A percentile compares a stretch with the other conserved stretches of the same genome.
Conservation (phyloP, 1,140 invertebrate species). For the Parasteatoda tepidariorum region DNA sequence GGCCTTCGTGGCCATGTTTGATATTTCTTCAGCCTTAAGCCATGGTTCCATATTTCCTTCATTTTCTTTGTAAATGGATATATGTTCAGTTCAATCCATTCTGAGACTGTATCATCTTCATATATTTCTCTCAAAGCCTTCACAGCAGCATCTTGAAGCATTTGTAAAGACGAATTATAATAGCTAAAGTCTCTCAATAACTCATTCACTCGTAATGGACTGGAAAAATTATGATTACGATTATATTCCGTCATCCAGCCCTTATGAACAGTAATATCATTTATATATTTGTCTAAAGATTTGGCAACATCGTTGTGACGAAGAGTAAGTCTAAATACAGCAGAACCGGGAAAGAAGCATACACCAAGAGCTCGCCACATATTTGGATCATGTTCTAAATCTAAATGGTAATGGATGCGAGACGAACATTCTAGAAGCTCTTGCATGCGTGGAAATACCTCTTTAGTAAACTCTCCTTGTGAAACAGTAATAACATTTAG, state of each 20-base stretch:
- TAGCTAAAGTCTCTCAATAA: conserved; percentile 75
- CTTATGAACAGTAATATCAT: conserved; percentile 66
- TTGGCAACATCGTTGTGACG: conserved; percentile 71
- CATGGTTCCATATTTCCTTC: conserved; percentile 71
- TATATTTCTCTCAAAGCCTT: conserved; percentile 77
- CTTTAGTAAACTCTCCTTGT: conserved; percentile 74
- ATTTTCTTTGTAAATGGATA: conserved; percentile 72
- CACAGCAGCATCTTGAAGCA: conserved; percentile 74
- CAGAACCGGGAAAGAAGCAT: conserved; percentile 73
- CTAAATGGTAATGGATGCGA: conserved; percentile 65
- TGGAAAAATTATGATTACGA: conserved; percentile 80
- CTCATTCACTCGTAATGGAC: conserved; percentile 78
- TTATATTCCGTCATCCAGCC: conserved; percentile 86
- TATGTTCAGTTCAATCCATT: conserved; percentile 80
- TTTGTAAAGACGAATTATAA: conserved; percentile 64
- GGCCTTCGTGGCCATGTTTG: conserved; percentile 74
- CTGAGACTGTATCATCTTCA: conserved; percentile 79
- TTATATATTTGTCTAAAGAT: conserved; percentile 66
- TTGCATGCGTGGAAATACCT: conserved; percentile 71
- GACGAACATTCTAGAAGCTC: conserved; percentile 72
- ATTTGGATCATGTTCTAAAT: conserved; percentile 74
- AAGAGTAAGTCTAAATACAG: conserved; percentile 73
- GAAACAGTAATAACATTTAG: conserved; percentile 74
- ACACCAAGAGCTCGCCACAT: conserved; percentile 73
- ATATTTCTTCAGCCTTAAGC: conserved; percentile 69